Percentiles rank a stretch among this genome's conserved stretches.
Evolutionary conservation across 2,113 vertebrate species (phyloP).

Genomic region (Tricholaema leucomelas): DNA sequence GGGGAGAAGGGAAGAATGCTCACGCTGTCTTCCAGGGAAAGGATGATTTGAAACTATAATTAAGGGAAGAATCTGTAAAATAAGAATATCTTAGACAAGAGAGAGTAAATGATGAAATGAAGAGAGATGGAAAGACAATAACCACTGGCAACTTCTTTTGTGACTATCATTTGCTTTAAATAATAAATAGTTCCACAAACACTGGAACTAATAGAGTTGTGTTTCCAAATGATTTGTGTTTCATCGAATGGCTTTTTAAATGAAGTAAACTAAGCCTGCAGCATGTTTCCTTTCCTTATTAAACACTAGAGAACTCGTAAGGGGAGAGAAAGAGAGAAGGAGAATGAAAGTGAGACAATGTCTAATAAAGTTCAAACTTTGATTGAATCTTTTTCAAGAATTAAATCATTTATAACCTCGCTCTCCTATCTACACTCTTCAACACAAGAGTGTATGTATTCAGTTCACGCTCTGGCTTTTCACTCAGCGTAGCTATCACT

Average conservation of each 20-base stretch:
- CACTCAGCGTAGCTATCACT: neutral
- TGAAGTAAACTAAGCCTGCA: constrained; percentile 48
- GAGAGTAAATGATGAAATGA: neutral
- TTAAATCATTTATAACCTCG: constrained; percentile 15
- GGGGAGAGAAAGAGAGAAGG: neutral
- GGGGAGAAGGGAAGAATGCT: neutral
- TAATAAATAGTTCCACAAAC: constrained; percentile 54
- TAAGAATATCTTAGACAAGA: neutral
- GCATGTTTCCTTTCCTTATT: constrained; percentile 36
- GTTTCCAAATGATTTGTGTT: constrained; percentile 42
- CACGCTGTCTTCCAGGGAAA: neutral
- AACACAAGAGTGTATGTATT: neutral
- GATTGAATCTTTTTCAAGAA: constrained; percentile 32
- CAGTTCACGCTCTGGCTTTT: neutral
- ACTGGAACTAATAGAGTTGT: constrained; percentile 26
- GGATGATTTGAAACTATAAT: neutral
- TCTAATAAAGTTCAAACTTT: constrained; percentile 38
- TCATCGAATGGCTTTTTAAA: constrained; percentile 38
- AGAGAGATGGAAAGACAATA: neutral
- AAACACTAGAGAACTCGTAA: constrained; percentile 37
- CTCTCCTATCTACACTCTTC: neutral
- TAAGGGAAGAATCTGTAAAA: neutral
- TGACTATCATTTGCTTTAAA: constrained; percentile 24
- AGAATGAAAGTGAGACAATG: neutral
- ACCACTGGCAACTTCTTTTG: neutral